These are phyloP conservation scores for Tribolium freemani DNA, from an alignment of 2,888 invertebrate genomes.

Conservation along the genomic window DNA sequence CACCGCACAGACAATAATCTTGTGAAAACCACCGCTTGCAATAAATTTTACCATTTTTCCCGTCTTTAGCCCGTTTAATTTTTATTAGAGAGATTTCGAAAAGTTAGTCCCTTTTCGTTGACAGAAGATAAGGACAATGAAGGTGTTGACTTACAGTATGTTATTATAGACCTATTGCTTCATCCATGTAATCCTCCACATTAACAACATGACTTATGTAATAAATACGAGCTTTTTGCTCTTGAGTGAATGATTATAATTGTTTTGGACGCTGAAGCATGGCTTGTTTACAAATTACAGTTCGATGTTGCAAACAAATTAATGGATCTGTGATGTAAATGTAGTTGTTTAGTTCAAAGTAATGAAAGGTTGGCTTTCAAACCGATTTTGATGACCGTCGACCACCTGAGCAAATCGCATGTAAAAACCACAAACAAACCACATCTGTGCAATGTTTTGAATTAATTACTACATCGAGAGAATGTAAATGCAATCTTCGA, in stretches of 20 bases:
- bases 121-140: too few species aligned
- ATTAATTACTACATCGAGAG: conserved; percentile 27
- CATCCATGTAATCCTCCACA: not conserved
- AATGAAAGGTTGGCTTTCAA: not conserved
- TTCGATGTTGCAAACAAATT: conserved; percentile 6
- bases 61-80: too few species aligned
- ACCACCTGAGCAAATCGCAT: conserved; percentile 23
- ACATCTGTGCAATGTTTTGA: conserved; percentile 23
- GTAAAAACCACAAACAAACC: conserved; percentile 26
- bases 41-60: not conserved
- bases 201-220: not conserved
- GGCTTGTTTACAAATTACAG: conserved; percentile 10
- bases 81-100: too few species aligned
- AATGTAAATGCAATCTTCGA: conserved; percentile 33
- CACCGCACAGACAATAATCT: too few species aligned
- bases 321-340: conserved; percentile 15
- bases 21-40: too few species aligned
- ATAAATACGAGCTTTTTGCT: not conserved
- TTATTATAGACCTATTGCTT: too few species aligned
- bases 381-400: not conserved
- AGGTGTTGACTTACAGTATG: too few species aligned
- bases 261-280: not conserved
- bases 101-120: too few species aligned
- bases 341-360: not conserved
- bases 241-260: not conserved